phyloP scores from a whole-genome alignment of 1,140 invertebrate species.

The Danaus melanippus region DNA sequence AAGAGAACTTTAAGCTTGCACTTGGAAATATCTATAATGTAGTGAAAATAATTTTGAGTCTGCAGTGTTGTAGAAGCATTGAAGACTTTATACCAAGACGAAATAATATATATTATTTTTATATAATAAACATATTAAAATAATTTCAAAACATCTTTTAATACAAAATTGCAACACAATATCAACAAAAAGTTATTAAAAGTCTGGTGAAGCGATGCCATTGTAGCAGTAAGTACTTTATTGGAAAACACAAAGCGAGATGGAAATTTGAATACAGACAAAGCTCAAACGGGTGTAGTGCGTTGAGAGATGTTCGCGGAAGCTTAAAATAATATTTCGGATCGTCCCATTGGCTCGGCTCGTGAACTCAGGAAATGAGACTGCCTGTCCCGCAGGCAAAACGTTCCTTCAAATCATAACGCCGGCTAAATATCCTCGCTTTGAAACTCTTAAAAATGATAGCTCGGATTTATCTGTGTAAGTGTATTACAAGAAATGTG shows the following conservation, averaged over 20 bases:
- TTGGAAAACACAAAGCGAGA: conserved; percentile 37
- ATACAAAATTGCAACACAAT: conserved; percentile 5
- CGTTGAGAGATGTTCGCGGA: conserved; percentile 57
- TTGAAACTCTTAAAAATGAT: conserved; percentile 58
- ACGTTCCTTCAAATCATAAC: conserved; percentile 63
- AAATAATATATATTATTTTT: no score
- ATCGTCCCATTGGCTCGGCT: conserved; percentile 39
- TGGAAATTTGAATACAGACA: conserved; percentile 52
- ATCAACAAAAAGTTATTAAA: conserved; percentile 17
- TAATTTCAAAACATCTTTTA: conserved; percentile 4
- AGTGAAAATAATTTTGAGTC: no score
- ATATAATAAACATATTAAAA: no score
- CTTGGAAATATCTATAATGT: no score
- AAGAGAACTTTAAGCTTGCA: no score
- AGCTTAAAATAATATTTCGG: conserved; percentile 67
- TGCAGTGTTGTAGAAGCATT: no score
- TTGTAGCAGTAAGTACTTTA: conserved; percentile 22
- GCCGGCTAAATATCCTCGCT: conserved; percentile 52
- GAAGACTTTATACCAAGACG: no score
- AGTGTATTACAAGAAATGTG: conserved; percentile 46
- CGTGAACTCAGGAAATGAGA: conserved; percentile 62
- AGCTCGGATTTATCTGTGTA: conserved; percentile 52
- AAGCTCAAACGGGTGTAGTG: conserved; percentile 44
- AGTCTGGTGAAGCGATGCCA: conserved; percentile 11
- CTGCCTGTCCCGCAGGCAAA: conserved; percentile 61